phyloP scores from a whole-genome alignment of 2,113 vertebrate genomes.

The Columba janthina region DNA sequence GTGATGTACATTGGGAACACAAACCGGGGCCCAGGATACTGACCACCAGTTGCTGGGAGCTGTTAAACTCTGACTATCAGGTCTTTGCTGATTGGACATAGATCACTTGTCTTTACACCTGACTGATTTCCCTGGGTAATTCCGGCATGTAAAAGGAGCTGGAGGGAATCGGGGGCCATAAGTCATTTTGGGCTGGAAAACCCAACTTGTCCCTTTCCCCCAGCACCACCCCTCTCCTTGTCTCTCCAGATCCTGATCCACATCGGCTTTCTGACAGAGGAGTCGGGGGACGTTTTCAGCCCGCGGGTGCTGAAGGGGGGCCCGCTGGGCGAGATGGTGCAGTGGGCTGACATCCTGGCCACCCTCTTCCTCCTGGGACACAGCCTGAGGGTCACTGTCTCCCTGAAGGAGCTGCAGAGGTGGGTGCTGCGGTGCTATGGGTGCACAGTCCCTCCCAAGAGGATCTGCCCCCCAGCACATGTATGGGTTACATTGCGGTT shows the following conservation, averaged over 20 bases:
- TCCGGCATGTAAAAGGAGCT: neutral
- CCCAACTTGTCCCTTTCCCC: neutral
- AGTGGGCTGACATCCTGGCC: slow-evolving; percentile 97
- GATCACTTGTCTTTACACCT: neutral
- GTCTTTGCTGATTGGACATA: neutral
- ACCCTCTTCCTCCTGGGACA: slow-evolving; percentile 92
- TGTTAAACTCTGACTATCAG: neutral
- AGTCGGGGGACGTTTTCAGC: slow-evolving; percentile 96
- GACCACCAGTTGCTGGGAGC: fast-evolving
- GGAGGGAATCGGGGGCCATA: neutral
- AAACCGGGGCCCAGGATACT: neutral
- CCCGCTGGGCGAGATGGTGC: slow-evolving; percentile 97
- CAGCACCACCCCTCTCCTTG: neutral
- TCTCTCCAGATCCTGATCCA: slow-evolving; percentile 88
- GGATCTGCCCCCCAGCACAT: fast-evolving
- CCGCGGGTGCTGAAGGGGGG: slow-evolving; percentile 94
- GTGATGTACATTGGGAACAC: fast-evolving
- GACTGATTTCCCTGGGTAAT: neutral
- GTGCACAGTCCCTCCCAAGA: fast-evolving
- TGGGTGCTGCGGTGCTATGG: slow-evolving; percentile 76
- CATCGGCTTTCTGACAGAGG: slow-evolving; percentile 95
- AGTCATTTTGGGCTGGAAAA: neutral
- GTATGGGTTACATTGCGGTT: fast-evolving
- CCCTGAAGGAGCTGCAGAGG: slow-evolving; percentile 97
- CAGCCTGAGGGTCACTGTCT: slow-evolving; percentile 88